Evolutionary conservation across 2,797 vertebrate genomes (phyloP), one percentile per base, ranked within the genome.

Genomic region (Myotis planiceps): DNA sequence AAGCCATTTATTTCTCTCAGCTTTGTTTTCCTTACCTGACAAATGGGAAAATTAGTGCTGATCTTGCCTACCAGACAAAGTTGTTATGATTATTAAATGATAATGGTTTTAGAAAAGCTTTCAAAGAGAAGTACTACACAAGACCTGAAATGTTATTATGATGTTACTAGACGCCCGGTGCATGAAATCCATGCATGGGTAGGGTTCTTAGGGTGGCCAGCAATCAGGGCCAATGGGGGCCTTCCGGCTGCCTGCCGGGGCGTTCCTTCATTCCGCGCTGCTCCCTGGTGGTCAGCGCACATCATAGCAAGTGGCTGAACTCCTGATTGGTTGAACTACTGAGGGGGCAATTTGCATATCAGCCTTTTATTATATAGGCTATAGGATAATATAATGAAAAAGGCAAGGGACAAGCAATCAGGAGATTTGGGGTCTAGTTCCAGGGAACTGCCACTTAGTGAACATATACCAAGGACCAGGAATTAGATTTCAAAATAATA

Each of bases 21-120:
- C 34, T 75, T 83, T 37, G 34, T 45, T 81, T 87, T 94, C 51
- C 79, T 90, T 92, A 76, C 25, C 13, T 85, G 10, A 85, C 47
- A 78, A 72, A 79, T 29, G 72, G 63, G 85, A 81, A 95, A 83
- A 92, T 63, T 79, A 58, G 81, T 74, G 68, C 75, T 81, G 23
- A 92, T 87, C 21, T 72, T 92, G 47, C 83, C n/a, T 68, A 91
- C 6, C 3, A 66, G 37, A 74, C 55, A 83, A 92, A 72, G 6
- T 39, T 93, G 25, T 60, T 86, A 25, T 32, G 39, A 90, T 6
- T 51, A 51, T 81, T 75, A 83, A 88, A 78, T 83, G 65, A 81
- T 58, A 89, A 55, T 45, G 42, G 39, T 51, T 71, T 63, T 92
- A 39, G 19, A 91, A 89, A 51, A 72, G 34, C 18, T 82, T 60